Conservation (phyloP, 2,797 vertebrate species). For the Salmo trutta region DNA sequence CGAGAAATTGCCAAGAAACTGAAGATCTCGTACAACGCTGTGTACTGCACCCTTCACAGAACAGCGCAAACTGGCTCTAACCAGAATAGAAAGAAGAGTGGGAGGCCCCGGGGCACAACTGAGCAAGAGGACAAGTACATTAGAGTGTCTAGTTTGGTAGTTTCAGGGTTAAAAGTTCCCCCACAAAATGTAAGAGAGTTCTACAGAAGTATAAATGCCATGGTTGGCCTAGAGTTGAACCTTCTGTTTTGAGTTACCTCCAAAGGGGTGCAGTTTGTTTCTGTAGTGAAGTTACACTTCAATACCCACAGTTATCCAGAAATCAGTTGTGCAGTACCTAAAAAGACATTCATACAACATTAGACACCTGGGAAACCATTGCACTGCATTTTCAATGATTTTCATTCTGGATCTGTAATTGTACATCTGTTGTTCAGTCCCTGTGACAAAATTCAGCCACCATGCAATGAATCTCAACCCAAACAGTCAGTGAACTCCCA, state of each 20-base stretch:
- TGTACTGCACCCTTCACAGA: too few species aligned
- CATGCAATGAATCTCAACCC: conserved; percentile 1
- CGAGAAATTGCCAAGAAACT: too few species aligned
- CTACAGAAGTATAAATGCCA: not conserved
- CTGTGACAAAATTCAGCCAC: not conserved
- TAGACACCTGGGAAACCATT: not conserved
- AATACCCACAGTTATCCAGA: not conserved
- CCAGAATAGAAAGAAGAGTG: too few species aligned
- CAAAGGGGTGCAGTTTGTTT: not conserved
- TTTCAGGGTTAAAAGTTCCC: not conserved
- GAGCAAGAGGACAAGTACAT: too few species aligned
- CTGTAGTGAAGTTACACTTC: not conserved
- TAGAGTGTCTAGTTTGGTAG: not conserved
- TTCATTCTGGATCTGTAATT: not conserved
- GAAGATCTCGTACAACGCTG: too few species aligned
- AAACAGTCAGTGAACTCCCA: conserved; percentile 6
- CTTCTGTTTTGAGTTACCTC: not conserved
- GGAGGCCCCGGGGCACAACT: too few species aligned
- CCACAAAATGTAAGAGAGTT: too few species aligned
- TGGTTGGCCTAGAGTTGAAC: not conserved
- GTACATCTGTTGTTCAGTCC: not conserved
- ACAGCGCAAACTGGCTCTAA: too few species aligned
- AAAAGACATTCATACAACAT: not conserved
- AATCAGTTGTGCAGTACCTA: not conserved
- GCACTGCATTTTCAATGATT: not conserved